These are phyloP conservation scores for Pimpla rufipes DNA, from an alignment of 2,888 invertebrate genomes.

Conservation along the genomic window DNA sequence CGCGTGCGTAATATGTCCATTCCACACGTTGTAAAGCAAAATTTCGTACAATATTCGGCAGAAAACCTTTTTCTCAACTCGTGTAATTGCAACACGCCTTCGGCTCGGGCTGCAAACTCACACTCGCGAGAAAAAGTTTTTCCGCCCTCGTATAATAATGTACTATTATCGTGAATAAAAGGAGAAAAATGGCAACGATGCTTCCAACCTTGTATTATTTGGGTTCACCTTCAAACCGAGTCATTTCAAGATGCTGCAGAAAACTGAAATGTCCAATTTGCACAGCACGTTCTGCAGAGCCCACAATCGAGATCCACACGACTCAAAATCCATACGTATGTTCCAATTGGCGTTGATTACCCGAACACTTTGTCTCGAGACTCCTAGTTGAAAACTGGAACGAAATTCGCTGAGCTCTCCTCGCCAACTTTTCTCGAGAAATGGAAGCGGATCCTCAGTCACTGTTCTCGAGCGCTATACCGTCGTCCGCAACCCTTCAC, in stretches of 20 bases:
- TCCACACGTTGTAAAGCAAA: too few species aligned
- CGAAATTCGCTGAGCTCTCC: background rate
- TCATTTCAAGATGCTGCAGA: background rate
- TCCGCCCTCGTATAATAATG: too few species aligned
- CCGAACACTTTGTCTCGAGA: background rate
- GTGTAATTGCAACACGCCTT: too few species aligned
- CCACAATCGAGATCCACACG: too few species aligned
- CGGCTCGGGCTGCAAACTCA: too few species aligned
- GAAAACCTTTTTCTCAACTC: too few species aligned
- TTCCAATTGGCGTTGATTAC: background rate
- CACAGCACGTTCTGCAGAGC: background rate
- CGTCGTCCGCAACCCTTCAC: slow-evolving; percentile 26
- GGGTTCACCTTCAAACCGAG: background rate
- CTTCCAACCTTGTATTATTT: too few species aligned
- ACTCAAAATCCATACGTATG: background rate
- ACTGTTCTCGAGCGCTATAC: background rate
- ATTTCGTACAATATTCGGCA: too few species aligned
- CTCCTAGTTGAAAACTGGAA: background rate
- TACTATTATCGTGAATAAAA: too few species aligned
- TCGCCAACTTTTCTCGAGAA: slow-evolving; percentile 16
- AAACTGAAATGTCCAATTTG: background rate
- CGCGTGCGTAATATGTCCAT: too few species aligned
- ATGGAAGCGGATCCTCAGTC: slow-evolving; percentile 7
- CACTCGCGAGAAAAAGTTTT: too few species aligned
- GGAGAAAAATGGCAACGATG: too few species aligned